phyloP scores from a whole-genome alignment of 2,113 vertebrate genomes.

The Peromyscus leucopus region DNA sequence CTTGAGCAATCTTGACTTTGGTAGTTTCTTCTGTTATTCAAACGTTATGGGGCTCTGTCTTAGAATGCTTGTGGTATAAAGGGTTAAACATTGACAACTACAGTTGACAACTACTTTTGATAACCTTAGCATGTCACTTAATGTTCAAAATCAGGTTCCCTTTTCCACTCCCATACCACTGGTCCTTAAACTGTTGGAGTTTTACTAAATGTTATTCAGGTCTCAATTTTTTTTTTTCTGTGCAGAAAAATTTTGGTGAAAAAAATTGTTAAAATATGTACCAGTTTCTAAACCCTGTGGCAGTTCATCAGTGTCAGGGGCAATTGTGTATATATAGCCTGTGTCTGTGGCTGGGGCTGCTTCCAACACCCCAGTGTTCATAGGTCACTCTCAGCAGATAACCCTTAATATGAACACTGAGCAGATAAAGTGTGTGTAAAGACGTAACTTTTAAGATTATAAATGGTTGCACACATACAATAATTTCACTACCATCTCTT shows the following conservation, averaged over 20 bases:
- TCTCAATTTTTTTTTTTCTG: constrained; percentile 27
- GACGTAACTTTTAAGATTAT: neutral
- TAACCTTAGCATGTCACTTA: neutral
- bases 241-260: neutral
- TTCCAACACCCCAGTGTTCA: neutral
- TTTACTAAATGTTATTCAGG: neutral
- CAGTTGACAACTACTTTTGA: constrained; percentile 23
- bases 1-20: constrained; percentile 30
- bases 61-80: neutral
- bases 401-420: neutral
- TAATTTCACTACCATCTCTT: neutral
- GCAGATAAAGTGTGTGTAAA: neutral
- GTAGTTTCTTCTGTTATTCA: neutral
- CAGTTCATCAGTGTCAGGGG: neutral
- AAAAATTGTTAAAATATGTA: neutral
- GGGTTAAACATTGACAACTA: neutral
- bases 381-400: neutral
- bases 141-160: neutral
- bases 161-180: neutral
- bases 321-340: neutral
- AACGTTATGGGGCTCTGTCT: constrained; percentile 2
- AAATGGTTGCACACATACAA: neutral
- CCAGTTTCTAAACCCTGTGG: neutral
- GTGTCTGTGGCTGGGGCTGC: neutral
- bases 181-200: neutral